Conservation (phyloP, 2,888 invertebrate species). For the Gymnocheta viridis region DNA sequence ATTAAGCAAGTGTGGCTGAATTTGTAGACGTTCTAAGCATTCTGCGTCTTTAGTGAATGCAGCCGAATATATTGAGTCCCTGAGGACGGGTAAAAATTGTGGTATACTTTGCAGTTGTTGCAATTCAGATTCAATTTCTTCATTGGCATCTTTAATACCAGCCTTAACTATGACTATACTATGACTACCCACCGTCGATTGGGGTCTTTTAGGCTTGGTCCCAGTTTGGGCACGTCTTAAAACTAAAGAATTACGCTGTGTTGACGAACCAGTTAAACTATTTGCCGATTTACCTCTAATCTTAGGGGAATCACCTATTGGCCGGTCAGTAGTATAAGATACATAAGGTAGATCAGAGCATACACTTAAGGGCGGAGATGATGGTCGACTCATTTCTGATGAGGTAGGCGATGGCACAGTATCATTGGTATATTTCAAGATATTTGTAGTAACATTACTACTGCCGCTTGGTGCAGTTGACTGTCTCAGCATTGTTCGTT, state of each 20-base stretch:
- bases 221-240: slow-evolving; percentile 74
- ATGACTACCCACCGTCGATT: slow-evolving; percentile 83
- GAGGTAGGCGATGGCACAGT: slow-evolving; percentile 74
- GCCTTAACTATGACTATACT: slow-evolving; percentile 93
- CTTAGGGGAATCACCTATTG: slow-evolving; percentile 95
- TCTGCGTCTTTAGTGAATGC: slow-evolving; percentile 89
- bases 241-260: slow-evolving; percentile 69
- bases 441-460: slow-evolving; percentile 65
- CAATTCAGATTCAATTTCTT: slow-evolving; percentile 87
- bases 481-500: slow-evolving; percentile 73
- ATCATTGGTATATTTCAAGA: slow-evolving; percentile 58
- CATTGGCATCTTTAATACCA: slow-evolving; percentile 84
- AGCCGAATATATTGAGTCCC: slow-evolving; percentile 92
- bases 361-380: slow-evolving; percentile 93
- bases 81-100: slow-evolving; percentile 95
- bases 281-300: slow-evolving; percentile 84
- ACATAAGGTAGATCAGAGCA: slow-evolving; percentile 95
- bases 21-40: slow-evolving; percentile 87
- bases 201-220: slow-evolving; percentile 81
- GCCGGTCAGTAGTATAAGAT: slow-evolving; percentile 94
- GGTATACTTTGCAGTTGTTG: slow-evolving; percentile 87
- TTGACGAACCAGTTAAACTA: slow-evolving; percentile 73
- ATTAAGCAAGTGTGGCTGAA: slow-evolving; percentile 86
- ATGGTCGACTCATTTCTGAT: slow-evolving; percentile 83
- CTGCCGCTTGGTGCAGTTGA: slow-evolving; percentile 57